A percentile compares a stretch with the other conserved stretches of the same genome.
Evolutionary conservation across 2,888 invertebrate genomes (phyloP).

Genomic region (Himalopsyche kuldschensis): DNA sequence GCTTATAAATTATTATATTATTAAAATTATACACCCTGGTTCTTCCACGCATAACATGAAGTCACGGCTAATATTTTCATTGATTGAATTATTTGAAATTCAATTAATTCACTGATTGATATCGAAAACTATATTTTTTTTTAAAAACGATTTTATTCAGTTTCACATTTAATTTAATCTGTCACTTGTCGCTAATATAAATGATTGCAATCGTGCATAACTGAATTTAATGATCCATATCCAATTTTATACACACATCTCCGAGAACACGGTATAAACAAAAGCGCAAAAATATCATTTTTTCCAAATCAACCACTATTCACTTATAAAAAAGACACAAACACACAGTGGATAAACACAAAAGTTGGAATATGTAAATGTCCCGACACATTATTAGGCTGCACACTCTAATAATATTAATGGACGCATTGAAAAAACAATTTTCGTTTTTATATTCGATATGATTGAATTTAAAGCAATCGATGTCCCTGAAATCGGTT

Average conservation of each 20-base stretch:
- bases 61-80: not conserved
- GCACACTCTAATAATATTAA: no score
- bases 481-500: not conserved
- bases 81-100: not conserved
- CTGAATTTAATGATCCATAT: not conserved
- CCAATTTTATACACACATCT: no score
- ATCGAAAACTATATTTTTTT: not conserved
- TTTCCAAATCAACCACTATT: no score
- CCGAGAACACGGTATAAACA: no score
- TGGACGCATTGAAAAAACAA: no score
- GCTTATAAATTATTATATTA: no score
- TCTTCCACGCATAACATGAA: no score
- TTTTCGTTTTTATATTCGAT: no score
- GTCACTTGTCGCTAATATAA: not conserved
- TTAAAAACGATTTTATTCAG: no score
- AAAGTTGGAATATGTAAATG: slow-evolving; percentile 22
- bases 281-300: no score
- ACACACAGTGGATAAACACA: slow-evolving; percentile 26
- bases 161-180: not conserved
- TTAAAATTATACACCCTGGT: no score
- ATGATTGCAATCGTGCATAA: not conserved
- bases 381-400: slow-evolving; percentile 12
- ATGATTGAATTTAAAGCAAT: not conserved
- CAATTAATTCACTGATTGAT: not conserved
- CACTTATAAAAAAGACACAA: no score